phyloP scores from a whole-genome alignment of 2,888 invertebrate genomes.

The Lacanobia wlatinum region DNA sequence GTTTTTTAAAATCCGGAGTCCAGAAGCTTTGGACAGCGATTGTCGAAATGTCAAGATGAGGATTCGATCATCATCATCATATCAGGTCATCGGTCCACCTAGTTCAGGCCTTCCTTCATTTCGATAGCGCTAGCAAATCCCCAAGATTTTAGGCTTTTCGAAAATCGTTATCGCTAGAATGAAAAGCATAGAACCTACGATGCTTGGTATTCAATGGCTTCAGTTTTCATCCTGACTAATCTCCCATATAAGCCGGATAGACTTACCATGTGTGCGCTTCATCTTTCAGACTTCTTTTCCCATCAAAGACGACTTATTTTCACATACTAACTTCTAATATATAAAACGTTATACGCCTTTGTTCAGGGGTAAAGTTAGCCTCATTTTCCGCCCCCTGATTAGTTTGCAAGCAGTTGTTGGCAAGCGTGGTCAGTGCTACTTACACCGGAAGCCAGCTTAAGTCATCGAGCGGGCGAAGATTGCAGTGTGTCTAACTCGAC shows the following conservation, averaged over 20 bases:
- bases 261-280: background rate
- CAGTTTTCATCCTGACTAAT: background rate
- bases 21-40: no score
- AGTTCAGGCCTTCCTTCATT: no score
- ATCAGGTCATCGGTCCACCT: no score
- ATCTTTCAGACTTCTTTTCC: background rate
- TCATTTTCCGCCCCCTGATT: constrained; percentile 24
- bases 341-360: background rate
- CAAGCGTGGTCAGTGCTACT: constrained; percentile 17
- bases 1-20: no score
- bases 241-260: background rate
- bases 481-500: background rate
- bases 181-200: no score
- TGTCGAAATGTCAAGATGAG: no score
- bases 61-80: no score
- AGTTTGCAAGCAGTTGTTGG: constrained; percentile 33
- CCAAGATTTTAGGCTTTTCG: no score
- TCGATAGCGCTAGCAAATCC: no score
- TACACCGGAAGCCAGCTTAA: constrained; percentile 15
- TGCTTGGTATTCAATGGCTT: no score
- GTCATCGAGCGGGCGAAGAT: constrained; percentile 8
- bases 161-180: background rate
- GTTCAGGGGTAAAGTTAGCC: constrained; percentile 19
- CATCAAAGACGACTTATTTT: constrained; percentile 14
- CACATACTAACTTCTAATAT: background rate